phyloP scores from a whole-genome alignment of 2,797 vertebrate genomes.

The Enteromius viviparus region DNA sequence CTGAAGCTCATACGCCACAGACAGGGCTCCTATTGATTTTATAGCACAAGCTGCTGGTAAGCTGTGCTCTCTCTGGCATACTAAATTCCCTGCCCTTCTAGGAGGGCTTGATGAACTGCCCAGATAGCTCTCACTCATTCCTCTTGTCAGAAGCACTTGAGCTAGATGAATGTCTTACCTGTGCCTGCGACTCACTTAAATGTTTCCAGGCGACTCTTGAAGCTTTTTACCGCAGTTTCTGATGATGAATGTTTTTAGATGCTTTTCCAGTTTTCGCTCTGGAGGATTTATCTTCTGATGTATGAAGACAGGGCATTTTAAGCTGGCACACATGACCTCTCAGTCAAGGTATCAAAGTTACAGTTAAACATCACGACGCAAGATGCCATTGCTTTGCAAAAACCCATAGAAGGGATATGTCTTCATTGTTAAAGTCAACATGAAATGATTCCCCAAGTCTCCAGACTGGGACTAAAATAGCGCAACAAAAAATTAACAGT shows the following conservation, averaged over 20 bases:
- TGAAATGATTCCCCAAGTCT: slow-evolving; percentile 13
- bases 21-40: slow-evolving; percentile 62
- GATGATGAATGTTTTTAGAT: slow-evolving; percentile 41
- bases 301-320: not conserved
- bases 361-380: not conserved
- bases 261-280: slow-evolving; percentile 29
- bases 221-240: slow-evolving; percentile 13
- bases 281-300: slow-evolving; percentile 36
- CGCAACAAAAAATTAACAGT: not conserved
- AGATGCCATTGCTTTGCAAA: not conserved
- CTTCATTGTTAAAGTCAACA: slow-evolving; percentile 24
- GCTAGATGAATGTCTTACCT: slow-evolving; percentile 56
- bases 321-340: slow-evolving; percentile 19
- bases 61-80: slow-evolving; percentile 59
- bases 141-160: slow-evolving; percentile 59
- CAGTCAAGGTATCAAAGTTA: not conserved
- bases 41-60: slow-evolving; percentile 56
- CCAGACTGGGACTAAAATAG: not conserved
- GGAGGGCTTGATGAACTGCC: slow-evolving; percentile 54
- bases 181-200: slow-evolving; percentile 34
- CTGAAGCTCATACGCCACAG: slow-evolving; percentile 41
- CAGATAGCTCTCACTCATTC: slow-evolving; percentile 54
- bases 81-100: slow-evolving; percentile 60
- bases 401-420: not conserved
- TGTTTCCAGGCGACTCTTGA: slow-evolving; percentile 16